Base-by-base conservation (phyloP, 2,888 invertebrate genomes). In the Galerucella nymphaeae region DNA sequence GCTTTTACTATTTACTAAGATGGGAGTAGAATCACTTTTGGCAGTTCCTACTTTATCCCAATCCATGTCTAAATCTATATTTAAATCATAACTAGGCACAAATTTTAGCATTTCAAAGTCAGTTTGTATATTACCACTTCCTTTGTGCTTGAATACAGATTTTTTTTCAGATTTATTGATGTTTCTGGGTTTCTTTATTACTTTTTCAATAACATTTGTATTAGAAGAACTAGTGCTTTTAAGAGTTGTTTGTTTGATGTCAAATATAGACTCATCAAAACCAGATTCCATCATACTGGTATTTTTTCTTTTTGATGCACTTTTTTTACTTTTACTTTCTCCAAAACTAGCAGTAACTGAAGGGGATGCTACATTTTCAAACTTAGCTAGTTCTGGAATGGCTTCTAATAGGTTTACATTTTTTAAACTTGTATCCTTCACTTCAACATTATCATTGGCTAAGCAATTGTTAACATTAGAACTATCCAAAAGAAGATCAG, bases 1-100 rank as follows among this genome's bases (percentile, higher is more conserved):
- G 18, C 16, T 65, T 14, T 55, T 66, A 13, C 2, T 16, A 38
- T 64, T 64, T 18, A 14, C n/a, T 38, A 11, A 9, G 20, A 65
- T 1, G 1, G 18, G 18, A 9, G 14, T 45, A 45, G 66, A 66
- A 41, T 20, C 2, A 2, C 20, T 42, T 18, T 14, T 30, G 16
- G 64, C 30, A 41, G 42, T 10, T 55, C 30, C 61, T 42, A 45
- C 6, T 23, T 50, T 38, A 59, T 72, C 70, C 72, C 72, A 75
- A 50, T 80, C 88, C 77, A 87, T 84, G 81, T 87, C 85, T 55
- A 89, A 81, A 83, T 80, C 72, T 30, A 77, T 67, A 71, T 77
- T 65, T 9, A 78, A 81, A 63, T 76, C 77, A 74, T 84, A 82
- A 74, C 82, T 81, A 42, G 83, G 82, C 23, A 83, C 74, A 14